Evolutionary conservation across 2,113 vertebrate genomes (phyloP), one percentile per base, ranked within the genome.

Genomic region (Otocyon megalotis): DNA sequence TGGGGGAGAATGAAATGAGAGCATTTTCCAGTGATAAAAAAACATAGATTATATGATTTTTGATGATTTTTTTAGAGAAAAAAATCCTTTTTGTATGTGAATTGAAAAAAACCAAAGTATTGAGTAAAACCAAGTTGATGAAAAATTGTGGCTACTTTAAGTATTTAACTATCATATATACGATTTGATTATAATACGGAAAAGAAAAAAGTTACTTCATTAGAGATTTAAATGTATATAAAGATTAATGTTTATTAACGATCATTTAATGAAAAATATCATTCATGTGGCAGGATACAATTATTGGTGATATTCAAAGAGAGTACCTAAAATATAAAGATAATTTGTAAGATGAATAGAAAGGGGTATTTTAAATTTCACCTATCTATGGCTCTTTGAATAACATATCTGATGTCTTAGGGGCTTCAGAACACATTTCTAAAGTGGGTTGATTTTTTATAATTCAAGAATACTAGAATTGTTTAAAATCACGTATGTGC

Each of bases 401-500:
- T 86, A 92, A 77, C 32, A 43, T 26, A 60, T 5, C 8, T 91
- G 13, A 77, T 92, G 1, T 35, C 69, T 79, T 87, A 81, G 17
- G 11, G 58, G 2, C 3, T 60, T 72, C 12, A 67, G n/a, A 85
- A 94, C 22, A 76, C 20, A 93, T 28, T 94, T 62, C 14, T 48
- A 92, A 96, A 88, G 81, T 71, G 60, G 65, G n/a, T 24, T 83
- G 20, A 85, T 50, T 72, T 93, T 94, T 94, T 63, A 87, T 35
- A 63, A 83, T n/a, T 95, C 48, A 87, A 94, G 16, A 81, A 50
- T 54, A 71, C 60, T 87, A 76, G 20, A 69, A 95, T 50, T 43
- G 37, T 63, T 91, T 63, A 96, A 53, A 82, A 62, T 69, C 35
- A 84, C 24, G 0, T 50, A 48, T 35, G 3, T 80, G 26, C 17